Conservation (phyloP, 2,797 vertebrate species). For the Phaenicophaeus curvirostris region DNA sequence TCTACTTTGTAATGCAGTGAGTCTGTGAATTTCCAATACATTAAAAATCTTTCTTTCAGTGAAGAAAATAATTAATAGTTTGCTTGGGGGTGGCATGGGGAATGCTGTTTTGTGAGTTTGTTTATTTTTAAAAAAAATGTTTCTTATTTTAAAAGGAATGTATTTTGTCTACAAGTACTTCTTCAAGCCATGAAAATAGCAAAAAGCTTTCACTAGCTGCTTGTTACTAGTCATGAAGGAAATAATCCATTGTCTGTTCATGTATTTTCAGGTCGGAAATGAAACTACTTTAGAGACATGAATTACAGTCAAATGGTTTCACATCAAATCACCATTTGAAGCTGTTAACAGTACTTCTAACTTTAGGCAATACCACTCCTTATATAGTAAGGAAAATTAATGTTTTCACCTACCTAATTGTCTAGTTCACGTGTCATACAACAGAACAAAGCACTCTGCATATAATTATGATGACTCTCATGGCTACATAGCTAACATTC, state of each 20-base stretch:
- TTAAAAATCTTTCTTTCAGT: not conserved
- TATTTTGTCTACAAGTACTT: not conserved
- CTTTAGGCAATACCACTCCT: not conserved
- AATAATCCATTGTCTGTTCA: not conserved
- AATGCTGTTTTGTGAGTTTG: rapidly evolving
- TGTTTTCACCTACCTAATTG: not conserved
- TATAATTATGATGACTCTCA: not conserved
- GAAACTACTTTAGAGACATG: not conserved
- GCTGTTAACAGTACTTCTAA: not conserved
- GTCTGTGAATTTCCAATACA: not conserved
- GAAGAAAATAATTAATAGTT: not conserved
- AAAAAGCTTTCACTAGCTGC: not conserved
- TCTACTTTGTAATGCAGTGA: too few species aligned
- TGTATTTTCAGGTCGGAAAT: not conserved
- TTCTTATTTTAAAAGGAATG: not conserved
- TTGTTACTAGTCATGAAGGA: not conserved
- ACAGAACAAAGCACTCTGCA: not conserved
- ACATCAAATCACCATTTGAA: not conserved
- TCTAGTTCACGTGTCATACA: not conserved
- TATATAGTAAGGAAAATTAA: not conserved
- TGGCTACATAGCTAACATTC: not conserved
- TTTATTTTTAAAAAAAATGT: not conserved
- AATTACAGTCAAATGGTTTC: not conserved
- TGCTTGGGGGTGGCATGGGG: rapidly evolving
- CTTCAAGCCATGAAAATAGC: not conserved